Conservation (phyloP, 2,797 vertebrate species). For the Simalia tracyae region DNA sequence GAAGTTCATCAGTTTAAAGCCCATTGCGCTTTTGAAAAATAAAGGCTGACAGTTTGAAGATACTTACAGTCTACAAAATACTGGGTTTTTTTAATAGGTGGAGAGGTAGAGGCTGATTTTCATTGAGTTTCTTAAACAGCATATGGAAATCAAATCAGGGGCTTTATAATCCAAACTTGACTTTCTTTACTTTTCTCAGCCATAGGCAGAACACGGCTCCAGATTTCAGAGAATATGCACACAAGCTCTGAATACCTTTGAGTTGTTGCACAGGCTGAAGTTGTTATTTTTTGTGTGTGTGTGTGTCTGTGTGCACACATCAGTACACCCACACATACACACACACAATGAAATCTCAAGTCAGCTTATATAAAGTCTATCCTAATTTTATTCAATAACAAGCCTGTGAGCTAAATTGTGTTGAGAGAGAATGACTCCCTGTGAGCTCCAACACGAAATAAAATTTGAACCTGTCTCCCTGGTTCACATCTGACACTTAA, state of each 20-base stretch:
- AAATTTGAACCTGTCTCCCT: background rate
- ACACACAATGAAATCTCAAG: background rate
- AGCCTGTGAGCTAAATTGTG: background rate
- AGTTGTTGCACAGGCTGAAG: conserved; percentile 32
- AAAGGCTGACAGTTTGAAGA: background rate
- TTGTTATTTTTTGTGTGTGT: background rate
- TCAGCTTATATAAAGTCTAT: background rate
- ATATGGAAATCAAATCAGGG: background rate
- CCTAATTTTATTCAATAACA: background rate
- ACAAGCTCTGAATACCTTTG: background rate
- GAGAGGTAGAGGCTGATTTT: background rate
- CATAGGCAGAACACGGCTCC: too few species aligned
- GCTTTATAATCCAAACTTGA: background rate
- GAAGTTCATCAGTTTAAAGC: background rate
- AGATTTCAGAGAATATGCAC: background rate
- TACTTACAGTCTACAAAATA: background rate
- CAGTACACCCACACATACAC: background rate
- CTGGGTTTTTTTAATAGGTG: background rate
- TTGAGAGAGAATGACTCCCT: background rate
- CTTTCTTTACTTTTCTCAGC: background rate
- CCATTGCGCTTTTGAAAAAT: background rate
- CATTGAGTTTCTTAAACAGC: background rate
- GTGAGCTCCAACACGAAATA: background rate
- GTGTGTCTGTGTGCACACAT: background rate
- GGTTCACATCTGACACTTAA: background rate